These are phyloP conservation scores for Adrianichthys oophorus DNA, from an alignment of 2,797 vertebrate species.

Conservation along the genomic window DNA sequence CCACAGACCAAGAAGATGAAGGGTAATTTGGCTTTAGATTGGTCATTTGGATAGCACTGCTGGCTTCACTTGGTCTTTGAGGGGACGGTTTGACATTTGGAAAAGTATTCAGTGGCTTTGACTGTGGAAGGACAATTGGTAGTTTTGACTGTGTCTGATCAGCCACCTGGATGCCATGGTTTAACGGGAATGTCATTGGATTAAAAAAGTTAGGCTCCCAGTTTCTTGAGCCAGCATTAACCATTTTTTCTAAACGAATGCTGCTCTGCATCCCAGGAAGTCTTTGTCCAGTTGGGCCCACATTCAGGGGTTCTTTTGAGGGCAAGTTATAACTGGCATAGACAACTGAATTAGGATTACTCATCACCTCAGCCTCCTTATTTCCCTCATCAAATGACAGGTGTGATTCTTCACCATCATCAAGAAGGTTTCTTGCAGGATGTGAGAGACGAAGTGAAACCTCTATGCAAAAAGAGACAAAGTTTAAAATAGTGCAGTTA, in stretches of 20 bases:
- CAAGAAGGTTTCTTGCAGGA: neutral
- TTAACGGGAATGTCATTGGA: conserved; percentile 21
- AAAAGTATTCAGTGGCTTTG: neutral
- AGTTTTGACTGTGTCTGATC: neutral
- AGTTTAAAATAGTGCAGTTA: neutral
- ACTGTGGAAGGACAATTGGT: neutral
- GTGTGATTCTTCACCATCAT: neutral
- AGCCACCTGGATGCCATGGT: neutral
- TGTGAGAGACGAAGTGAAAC: fast-evolving
- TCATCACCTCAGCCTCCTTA: too few relatives aligned
- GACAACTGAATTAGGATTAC: too few relatives aligned
- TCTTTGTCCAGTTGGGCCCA: neutral
- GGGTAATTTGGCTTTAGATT: neutral
- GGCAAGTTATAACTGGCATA: too few relatives aligned
- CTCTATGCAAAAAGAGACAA: neutral
- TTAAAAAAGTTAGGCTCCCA: neutral
- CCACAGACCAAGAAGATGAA: neutral
- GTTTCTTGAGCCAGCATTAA: neutral
- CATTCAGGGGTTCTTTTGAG: too few relatives aligned
- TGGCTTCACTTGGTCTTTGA: neutral
- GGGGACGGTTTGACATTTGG: too few relatives aligned
- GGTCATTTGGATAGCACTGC: neutral
- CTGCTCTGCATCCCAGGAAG: fast-evolving
- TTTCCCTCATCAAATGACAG: neutral
- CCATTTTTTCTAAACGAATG: neutral